These are phyloP conservation scores for Pandemis cinnamomeana DNA, from an alignment of 2,888 invertebrate species.

Conservation along the genomic window DNA sequence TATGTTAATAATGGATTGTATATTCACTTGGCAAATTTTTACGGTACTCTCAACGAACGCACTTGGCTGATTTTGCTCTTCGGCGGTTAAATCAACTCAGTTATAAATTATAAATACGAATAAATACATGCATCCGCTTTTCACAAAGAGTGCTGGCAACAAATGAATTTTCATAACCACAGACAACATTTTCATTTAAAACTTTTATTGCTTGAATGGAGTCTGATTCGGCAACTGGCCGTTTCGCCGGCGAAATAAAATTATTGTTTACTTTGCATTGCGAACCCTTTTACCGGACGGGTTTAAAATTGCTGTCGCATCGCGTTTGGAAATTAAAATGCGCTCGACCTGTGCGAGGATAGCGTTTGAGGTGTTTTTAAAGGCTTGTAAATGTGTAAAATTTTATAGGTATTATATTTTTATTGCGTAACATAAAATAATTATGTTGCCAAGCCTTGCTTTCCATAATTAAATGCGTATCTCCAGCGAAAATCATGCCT, in stretches of 20 bases:
- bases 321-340: conserved; percentile 11
- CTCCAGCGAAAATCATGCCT: no score
- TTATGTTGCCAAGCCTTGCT: not conserved
- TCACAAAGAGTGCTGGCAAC: not conserved
- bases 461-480: no score
- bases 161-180: conserved; percentile 1
- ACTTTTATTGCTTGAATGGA: conserved; percentile 5
- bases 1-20: no score
- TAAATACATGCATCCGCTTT: not conserved
- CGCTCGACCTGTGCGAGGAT: not conserved
- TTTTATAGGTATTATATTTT: not conserved
- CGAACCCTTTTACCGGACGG: conserved; percentile 9
- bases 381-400: not conserved
- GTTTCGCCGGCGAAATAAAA: conserved; percentile 11
- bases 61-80: no score
- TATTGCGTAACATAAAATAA: not conserved
- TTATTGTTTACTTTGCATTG: conserved; percentile 22
- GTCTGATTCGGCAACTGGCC: not conserved
- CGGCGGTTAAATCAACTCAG: no score
- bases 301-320: conserved; percentile 8
- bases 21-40: no score
- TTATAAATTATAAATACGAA: no score
- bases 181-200: conserved; percentile 9
- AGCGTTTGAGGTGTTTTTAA: not conserved
- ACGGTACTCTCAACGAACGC: no score